Base-by-base conservation (phyloP, 2,888 invertebrate species). In the Acrocyrtus sp. region DNA sequence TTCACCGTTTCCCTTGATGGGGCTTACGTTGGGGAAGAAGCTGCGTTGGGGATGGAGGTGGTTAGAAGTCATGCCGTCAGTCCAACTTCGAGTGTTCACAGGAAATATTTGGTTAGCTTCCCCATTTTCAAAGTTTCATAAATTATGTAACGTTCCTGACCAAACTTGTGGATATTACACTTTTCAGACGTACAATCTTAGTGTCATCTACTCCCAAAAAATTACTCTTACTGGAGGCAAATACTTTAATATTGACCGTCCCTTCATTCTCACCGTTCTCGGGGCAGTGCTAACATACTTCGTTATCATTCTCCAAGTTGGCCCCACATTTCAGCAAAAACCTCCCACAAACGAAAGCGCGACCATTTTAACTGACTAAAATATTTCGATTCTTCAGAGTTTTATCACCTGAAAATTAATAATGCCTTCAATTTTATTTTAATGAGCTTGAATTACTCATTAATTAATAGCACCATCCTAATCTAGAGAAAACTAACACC, bases 201-300 rank as follows among this genome's bases (percentile, higher is more conserved):
- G 62, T 15, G 39, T 68, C 6, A 75, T 75, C n/a, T 81, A 70
- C 47, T 57, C 72, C 2, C 77, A 81, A 47, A 74, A 63, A 22
- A 77, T 81, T 51, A 74, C 74, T 12, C 47, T 81, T n/a, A 79
- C 81, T 0, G 81, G 79, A 39, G 81, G 79, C 19, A 77, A 78
- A 58, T 81, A 67, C 47, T 81, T 81, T 53, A 27, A 54, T 0
- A 54, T 81, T 56, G 79, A 81, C 39, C 53, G 78, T 19, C 81
- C 81, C 8, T 79, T 81, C 21, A 75, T 81, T n/a, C 69, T 80
- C 3, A 80, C 78, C n/a, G 79, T 81, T 19, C 34, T 81, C 2
- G 78, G 79, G 26, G 76, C 78, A 0, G 79, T 79, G 10, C 67
- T 79, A 22, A 81, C 81, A 1, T 81, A 81, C 56, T 81, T 81